These are phyloP conservation scores for Seriola rivoliana DNA, from an alignment of 2,113 vertebrate species.

Conservation along the genomic window DNA sequence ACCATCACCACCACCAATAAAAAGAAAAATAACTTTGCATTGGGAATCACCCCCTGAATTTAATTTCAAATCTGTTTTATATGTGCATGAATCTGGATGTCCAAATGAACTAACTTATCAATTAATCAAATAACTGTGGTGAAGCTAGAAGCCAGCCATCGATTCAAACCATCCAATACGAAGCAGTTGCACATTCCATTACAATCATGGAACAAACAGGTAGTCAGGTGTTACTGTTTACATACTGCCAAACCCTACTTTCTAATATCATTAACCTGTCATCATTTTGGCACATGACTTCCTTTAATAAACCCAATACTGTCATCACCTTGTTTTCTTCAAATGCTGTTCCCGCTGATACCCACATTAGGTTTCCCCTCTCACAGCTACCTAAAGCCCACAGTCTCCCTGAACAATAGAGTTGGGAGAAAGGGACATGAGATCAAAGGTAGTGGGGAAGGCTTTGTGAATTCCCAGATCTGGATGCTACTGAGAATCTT, in stretches of 20 bases:
- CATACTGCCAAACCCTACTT: not conserved
- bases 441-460: constrained; percentile 57
- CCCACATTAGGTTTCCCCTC: constrained; percentile 45
- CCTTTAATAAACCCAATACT: not conserved
- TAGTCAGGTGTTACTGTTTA: not conserved
- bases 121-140: too few relatives aligned
- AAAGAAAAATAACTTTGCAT: too few relatives aligned
- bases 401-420: constrained; percentile 48
- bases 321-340: constrained; percentile 6
- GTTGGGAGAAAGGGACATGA: constrained; percentile 38
- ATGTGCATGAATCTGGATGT: too few relatives aligned
- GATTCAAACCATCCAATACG: too few relatives aligned
- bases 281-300: not conserved
- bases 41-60: too few relatives aligned
- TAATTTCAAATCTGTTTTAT: too few relatives aligned
- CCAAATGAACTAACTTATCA: too few relatives aligned
- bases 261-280: not conserved
- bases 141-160: too few relatives aligned
- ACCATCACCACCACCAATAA: too few relatives aligned
- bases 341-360: constrained; percentile 12
- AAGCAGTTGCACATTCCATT: too few relatives aligned
- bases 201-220: not conserved
- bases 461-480: constrained; percentile 64
- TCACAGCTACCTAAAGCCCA: constrained; percentile 47
- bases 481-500: constrained; percentile 35